phyloP scores from a whole-genome alignment of 2,113 vertebrate genomes.

The Fulica atra region DNA sequence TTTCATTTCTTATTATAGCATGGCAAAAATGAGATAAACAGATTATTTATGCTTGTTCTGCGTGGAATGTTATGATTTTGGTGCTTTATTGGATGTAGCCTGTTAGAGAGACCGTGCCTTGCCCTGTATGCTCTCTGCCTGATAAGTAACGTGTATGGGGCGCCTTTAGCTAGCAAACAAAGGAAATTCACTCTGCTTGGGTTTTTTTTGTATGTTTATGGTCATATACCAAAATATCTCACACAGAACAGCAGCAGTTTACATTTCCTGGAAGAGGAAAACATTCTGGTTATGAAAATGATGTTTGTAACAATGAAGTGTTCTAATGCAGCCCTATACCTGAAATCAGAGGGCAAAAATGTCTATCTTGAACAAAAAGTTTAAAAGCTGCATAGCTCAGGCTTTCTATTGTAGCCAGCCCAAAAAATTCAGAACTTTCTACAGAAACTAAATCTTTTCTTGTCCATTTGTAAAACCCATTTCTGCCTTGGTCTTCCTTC shows the following conservation, averaged over 20 bases:
- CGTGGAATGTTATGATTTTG: neutral
- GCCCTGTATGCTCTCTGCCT: neutral
- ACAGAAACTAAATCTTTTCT: neutral
- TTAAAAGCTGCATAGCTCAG: neutral
- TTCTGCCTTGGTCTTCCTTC: neutral
- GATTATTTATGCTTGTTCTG: conserved; percentile 42
- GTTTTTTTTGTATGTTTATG: neutral
- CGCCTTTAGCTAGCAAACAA: neutral
- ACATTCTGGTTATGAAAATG: neutral
- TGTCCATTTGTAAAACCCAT: neutral
- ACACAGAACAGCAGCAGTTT: neutral
- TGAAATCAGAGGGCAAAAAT: neutral
- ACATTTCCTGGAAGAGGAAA: neutral
- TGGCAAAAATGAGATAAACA: conserved; percentile 35
- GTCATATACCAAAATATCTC: neutral
- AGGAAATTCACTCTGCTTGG: neutral
- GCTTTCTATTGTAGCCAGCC: neutral
- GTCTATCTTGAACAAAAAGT: neutral
- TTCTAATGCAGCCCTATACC: neutral
- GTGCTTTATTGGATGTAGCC: neutral
- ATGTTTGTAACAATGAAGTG: neutral
- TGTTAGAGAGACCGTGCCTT: neutral
- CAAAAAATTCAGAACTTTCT: neutral
- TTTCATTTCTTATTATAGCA: conserved; percentile 18
- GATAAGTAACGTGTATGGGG: neutral